Base-by-base conservation (phyloP, 2,113 vertebrate species). In the Pimephales promelas region DNA sequence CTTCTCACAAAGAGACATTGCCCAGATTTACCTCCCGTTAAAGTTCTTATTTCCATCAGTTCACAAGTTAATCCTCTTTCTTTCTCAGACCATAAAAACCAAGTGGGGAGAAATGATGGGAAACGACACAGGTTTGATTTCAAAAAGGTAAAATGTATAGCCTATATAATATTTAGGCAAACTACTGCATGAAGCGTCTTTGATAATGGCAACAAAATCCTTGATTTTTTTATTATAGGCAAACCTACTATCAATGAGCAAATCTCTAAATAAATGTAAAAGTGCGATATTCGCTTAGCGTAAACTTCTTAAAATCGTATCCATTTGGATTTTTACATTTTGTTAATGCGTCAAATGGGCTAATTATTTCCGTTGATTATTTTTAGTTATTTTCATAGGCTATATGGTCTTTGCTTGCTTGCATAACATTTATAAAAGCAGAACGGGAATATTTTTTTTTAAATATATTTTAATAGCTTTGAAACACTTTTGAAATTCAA, bases 31-130 rank as follows among this genome's bases (percentile, higher is more conserved):
- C 95, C 94, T 96, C 94, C 95, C 96, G 94, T 96, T 97, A 96
- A 96, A 96, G 92, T 95, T 95, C 95, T 96, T 95, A 96, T 95
- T 96, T 97, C 95, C 94, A 95, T 95, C 95, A 93, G 96, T 96
- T 97, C 96, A 96, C 95, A 96, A 97, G 95, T 97, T 96, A 96
- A 97, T 96, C 96, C 95, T 91, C 94, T 96, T 94, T 93, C 94
- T 92, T 93, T 95, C 95, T 91, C 74, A 92, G 87, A 84, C 86
- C 88, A 84, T 28, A 47, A 73, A 64, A 80, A 52, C 0, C 43
- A 52, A 85, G 73, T 64, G 84, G 76, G 77, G 82, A 86, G 80
- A 84, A 86, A 81, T 75, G 71, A 86, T 81, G 59, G 45, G 82
- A 84, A 83, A 72, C 87, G 70, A 89, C 83, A 80, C 71, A 84